Base-by-base conservation (phyloP, 2,113 vertebrate species). In the Megalops atlanticus region DNA sequence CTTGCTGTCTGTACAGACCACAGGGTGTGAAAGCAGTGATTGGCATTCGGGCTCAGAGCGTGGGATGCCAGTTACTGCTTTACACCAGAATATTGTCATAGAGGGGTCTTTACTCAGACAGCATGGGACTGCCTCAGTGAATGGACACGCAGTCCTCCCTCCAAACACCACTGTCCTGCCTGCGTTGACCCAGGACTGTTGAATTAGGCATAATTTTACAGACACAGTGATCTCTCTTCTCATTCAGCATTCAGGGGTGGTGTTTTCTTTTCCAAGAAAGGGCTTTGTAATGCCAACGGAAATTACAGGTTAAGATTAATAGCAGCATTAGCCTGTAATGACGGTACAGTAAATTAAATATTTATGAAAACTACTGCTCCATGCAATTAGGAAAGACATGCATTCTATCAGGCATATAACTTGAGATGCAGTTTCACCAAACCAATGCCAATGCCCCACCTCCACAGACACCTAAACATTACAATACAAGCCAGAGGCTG, bases 341-440 rank as follows among this genome's bases (percentile, higher is more conserved):
- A 78, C 74, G 49, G 81, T 79, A 47, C 70, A 52, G 70, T 73
- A 83, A 82, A 82, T 82, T 77, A 82, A 83, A 83, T 79, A 83
- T 83, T 83, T 78, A 78, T 83, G 54, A 68, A 79, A 74, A 39
- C 73, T 73, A 70, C 77, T 77, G 52, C 52, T 75, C 47, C 81
- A 49, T 68, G 76, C 54, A 35, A 77, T 83, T 83, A 82, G 76
- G 39, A n/a, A 38, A 45, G 49, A 38, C 52, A 15, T 43, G 70
- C 12, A 47, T 74, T 68, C 76, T 68, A 68, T 83, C 81, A 74
- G 71, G 11, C 70, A n/a, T 27, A 47, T 70, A 43, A 73, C 68
- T 73, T 49, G 74, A 64, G 69, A 47, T 27, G 45, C 70, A 15
- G 38, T 33, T 39, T 18, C 71, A 40, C 31, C 35, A 3, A 36